Evolutionary conservation across 2,888 invertebrate species (phyloP).

Genomic region (Drosophila infuscata): DNA sequence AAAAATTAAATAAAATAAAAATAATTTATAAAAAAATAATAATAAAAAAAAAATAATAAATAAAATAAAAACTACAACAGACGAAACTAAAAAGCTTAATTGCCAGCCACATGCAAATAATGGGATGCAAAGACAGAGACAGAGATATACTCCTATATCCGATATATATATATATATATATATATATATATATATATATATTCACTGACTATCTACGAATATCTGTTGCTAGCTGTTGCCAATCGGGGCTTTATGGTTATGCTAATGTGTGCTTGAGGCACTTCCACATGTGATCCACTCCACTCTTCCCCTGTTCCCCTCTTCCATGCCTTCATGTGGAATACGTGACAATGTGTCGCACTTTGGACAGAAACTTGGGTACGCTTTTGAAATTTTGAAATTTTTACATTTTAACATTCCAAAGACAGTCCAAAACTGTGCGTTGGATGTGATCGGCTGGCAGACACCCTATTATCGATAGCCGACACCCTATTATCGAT

Average conservation of each 20-base stretch:
- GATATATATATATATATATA: background rate
- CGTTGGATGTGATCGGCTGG: background rate
- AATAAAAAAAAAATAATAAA: background rate
- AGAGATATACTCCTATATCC: too few relatives aligned
- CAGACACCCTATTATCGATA: constrained; percentile 2
- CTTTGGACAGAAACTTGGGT: constrained; percentile 28
- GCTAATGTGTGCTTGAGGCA: constrained; percentile 2
- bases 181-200: background rate
- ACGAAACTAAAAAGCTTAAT: constrained; percentile 20
- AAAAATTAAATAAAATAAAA: background rate
- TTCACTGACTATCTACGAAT: background rate
- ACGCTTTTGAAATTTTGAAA: constrained; percentile 36
- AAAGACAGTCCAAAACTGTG: background rate
- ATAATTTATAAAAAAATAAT: background rate
- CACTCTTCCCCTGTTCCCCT: background rate
- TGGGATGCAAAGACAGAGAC: constrained; percentile 3
- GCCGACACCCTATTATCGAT: constrained; percentile 1
- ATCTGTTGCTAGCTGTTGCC: background rate
- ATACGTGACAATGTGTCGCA: constrained; percentile 40
- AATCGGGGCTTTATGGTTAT: constrained; percentile 3
- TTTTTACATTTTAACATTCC: constrained; percentile 19
- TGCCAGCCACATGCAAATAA: constrained; percentile 1
- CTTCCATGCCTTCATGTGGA: background rate
- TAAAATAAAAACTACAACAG: background rate
- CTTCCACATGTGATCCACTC: background rate